These are phyloP conservation scores for Paracentrotus lividus DNA, from an alignment of 53 echinoderm and acorn worm species.

Conservation along the genomic window DNA sequence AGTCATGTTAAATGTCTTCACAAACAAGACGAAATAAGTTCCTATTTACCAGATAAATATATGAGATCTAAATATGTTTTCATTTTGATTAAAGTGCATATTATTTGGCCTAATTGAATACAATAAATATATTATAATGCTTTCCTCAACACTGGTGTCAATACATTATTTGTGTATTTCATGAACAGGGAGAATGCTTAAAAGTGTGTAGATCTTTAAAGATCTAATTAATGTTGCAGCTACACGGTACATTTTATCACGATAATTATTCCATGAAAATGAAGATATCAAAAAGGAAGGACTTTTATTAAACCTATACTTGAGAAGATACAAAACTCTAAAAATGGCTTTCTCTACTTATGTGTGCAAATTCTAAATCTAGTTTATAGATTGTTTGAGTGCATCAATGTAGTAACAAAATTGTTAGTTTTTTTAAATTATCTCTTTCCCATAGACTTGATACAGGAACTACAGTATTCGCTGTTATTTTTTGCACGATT, in stretches of 20 bases:
- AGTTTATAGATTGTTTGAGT: no score
- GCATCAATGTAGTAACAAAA: not conserved
- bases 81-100: not conserved
- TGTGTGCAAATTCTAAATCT: no score
- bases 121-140: not conserved
- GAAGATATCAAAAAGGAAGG: not conserved
- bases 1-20: not conserved
- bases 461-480: no score
- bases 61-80: not conserved
- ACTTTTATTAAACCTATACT: not conserved
- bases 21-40: not conserved
- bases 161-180: not conserved
- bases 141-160: not conserved
- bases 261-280: not conserved
- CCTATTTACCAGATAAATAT: not conserved
- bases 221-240: not conserved
- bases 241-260: no score
- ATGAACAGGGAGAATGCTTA: not conserved
- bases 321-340: not conserved
- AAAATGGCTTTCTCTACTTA: no score
- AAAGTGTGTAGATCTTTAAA: no score
- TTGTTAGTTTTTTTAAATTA: not conserved
- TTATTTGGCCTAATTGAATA: not conserved
- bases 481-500: no score
- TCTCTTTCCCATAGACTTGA: not conserved